These are phyloP conservation scores for Grallaria varia DNA, from an alignment of 2,113 vertebrate species.

Conservation along the genomic window DNA sequence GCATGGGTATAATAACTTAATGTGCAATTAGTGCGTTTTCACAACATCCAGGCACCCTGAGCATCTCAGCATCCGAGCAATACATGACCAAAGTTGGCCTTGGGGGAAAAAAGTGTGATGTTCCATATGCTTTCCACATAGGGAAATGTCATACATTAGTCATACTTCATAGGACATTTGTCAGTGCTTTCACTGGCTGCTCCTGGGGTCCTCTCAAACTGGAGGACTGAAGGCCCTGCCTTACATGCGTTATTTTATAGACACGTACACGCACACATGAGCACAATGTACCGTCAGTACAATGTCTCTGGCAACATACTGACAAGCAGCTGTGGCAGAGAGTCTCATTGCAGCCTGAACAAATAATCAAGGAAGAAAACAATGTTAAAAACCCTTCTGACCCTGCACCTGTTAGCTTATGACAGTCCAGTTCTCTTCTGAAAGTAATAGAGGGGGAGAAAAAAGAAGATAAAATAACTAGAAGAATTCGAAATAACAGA, in stretches of 20 bases:
- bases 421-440: background rate
- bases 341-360: background rate
- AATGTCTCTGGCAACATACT: background rate
- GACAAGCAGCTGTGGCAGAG: background rate
- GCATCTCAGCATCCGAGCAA: background rate
- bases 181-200: background rate
- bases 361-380: background rate
- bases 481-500: background rate
- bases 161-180: background rate
- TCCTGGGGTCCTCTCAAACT: background rate
- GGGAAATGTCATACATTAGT: background rate
- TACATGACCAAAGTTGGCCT: background rate
- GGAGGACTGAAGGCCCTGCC: background rate
- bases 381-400: background rate
- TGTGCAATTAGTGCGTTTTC: background rate
- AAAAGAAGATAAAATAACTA: background rate
- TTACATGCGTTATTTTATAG: background rate
- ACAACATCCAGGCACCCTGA: background rate
- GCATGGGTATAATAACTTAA: background rate
- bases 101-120: accelerated
- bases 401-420: background rate
- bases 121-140: background rate
- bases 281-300: background rate
- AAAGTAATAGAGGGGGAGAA: background rate
- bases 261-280: accelerated